Conservation (phyloP, 30 jellyfish, hydroid and myxozoan genomes). For the Cassiopea andromeda region DNA sequence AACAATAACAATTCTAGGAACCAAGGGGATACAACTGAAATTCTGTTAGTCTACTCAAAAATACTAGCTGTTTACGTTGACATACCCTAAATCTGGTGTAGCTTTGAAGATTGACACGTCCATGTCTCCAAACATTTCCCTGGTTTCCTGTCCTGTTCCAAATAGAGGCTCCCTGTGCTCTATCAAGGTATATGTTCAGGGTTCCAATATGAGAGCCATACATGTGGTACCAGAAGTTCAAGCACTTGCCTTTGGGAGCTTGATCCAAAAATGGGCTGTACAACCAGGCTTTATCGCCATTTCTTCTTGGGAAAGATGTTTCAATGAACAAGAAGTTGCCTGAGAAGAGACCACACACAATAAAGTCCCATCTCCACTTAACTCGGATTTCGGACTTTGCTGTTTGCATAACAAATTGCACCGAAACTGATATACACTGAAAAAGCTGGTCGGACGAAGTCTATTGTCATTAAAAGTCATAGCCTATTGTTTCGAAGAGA, state of each 20-base stretch:
- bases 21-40: too few species aligned
- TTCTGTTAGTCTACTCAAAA: background rate
- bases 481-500: too few species aligned
- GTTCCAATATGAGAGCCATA: conserved; percentile 87
- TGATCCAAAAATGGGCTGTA: conserved; percentile 64
- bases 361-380: too few species aligned
- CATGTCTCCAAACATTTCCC: conserved; percentile 95
- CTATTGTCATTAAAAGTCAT: too few species aligned
- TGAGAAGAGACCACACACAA: conserved; percentile 44
- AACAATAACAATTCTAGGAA: too few species aligned
- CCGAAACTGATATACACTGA: too few species aligned
- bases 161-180: conserved; percentile 58
- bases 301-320: conserved; percentile 86
- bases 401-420: too few species aligned
- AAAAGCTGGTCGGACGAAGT: too few species aligned
- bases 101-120: conserved; percentile 83
- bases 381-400: too few species aligned
- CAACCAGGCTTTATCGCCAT: conserved; percentile 86
- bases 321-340: conserved; percentile 94
- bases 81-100: conserved; percentile 60
- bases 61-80: too few species aligned
- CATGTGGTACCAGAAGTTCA: conserved; percentile 98
- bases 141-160: conserved; percentile 97
- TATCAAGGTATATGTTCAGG: conserved; percentile 72
- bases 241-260: conserved; percentile 75